Evolutionary conservation across 2,888 invertebrate genomes (phyloP).

Genomic region (Taphrorychus bicolor): DNA sequence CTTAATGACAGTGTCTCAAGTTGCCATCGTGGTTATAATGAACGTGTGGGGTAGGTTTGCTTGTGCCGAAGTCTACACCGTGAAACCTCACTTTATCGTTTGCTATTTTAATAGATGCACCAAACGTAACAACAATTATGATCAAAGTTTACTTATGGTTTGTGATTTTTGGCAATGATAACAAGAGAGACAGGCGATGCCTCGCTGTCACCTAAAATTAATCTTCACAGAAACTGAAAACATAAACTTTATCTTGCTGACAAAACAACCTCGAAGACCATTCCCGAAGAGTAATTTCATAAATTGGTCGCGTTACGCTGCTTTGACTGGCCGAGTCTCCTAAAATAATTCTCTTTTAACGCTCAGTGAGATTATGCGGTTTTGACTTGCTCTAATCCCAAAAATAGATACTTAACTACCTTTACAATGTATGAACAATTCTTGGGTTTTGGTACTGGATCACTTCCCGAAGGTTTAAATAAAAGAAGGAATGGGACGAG

Average conservation of each 20-base stretch:
- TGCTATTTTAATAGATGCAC: background rate
- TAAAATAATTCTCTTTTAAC: slow-evolving; percentile 18
- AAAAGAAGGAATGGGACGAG: too few species aligned
- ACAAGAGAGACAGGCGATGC: too few species aligned
- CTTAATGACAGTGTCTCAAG: background rate
- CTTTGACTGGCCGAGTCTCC: slow-evolving; percentile 17
- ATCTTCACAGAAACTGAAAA: background rate
- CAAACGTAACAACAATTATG: too few species aligned
- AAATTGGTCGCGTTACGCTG: slow-evolving; percentile 20
- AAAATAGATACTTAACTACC: slow-evolving; percentile 19
- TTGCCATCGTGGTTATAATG: background rate
- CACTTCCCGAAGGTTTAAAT: too few species aligned
- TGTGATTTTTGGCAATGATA: background rate
- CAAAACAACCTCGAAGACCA: slow-evolving; percentile 2
- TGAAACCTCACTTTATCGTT: background rate
- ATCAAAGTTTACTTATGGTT: background rate
- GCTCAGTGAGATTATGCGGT: slow-evolving; percentile 19
- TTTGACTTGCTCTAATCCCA: slow-evolving; percentile 23
- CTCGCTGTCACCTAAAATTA: background rate
- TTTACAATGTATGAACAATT: too few species aligned
- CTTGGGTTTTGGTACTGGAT: too few species aligned
- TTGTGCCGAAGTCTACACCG: background rate
- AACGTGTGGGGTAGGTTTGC: background rate
- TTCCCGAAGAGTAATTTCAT: slow-evolving; percentile 21
- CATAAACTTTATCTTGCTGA: background rate